Evolutionary conservation across 2,888 invertebrate species (phyloP), one percentile per base, ranked within the genome.

Genomic region (Caenorhabditis afra): DNA sequence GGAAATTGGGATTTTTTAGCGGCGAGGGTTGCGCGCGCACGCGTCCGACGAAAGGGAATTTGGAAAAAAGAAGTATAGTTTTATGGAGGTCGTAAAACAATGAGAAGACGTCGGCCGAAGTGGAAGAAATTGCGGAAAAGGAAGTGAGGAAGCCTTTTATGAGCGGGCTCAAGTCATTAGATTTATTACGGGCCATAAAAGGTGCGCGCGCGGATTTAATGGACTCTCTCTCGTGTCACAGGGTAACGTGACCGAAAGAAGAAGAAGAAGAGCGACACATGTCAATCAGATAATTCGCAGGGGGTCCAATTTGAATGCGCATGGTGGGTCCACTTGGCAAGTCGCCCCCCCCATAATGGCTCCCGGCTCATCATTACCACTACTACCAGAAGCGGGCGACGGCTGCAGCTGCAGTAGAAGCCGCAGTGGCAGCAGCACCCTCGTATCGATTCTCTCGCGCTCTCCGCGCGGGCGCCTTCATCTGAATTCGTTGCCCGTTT

Each of bases 401-500:
- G n/a, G 41, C 52, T 50, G 44, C 47, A 67, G 68, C 59, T 53
- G 68, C 68, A 61, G 53, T 50, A 49, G 47, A 29, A 64, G 50
- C 18, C 50, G 58, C 59, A 68, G 52, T 58, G 53, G 61, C 59
- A 44, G 62, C 47, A 29, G 29, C 29, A 29, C 47, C 57, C 41
- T 3, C 71, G 71, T 71, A 71, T 71, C 71, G 71, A 71, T 71
- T 55, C 55, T 62, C 57, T 55, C 59, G 59, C n/a, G n/a, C n/a
- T n/a, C n/a, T n/a, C n/a, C n/a, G n/a, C 45, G 52, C 41, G 52
- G 61, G 57, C 62, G 22, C 64, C 71, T 29, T 71, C 64, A 71
- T 71, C 71, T 71, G 71, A 71, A 71, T 71, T 71, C 71, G 71
- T 64, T 61, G 71, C 61, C 61, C 70, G 61, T 59, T 61, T 44